phyloP scores from a whole-genome alignment of 2,888 invertebrate species.

The Drosophila buzzatii region DNA sequence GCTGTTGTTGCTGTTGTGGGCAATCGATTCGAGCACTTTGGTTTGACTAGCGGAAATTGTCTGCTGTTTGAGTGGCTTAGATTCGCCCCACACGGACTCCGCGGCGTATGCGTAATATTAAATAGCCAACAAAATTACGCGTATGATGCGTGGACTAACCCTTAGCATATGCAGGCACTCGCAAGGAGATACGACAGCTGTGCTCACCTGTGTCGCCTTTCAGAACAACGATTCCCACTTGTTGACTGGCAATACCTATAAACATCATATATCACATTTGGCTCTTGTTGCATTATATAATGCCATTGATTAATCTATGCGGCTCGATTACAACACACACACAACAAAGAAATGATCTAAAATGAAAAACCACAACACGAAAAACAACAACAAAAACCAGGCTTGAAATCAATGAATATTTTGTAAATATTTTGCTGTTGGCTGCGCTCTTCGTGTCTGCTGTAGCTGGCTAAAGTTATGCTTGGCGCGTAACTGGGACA shows the following conservation, averaged over 20 bases:
- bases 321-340: constrained; percentile 42
- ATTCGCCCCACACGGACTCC: constrained; percentile 28
- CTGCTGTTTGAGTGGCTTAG: constrained; percentile 35
- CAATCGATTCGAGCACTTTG: constrained; percentile 46
- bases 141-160: constrained; percentile 14
- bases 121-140: constrained; percentile 37
- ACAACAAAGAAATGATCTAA: constrained; percentile 56
- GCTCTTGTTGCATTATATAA: constrained; percentile 36
- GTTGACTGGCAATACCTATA: not conserved
- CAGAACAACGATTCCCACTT: not conserved
- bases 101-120: constrained; percentile 46
- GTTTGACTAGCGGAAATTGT: constrained; percentile 42
- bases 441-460: constrained; percentile 36
- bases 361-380: constrained; percentile 46
- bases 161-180: not conserved
- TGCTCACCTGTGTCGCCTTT: not conserved
- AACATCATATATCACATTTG: constrained; percentile 10
- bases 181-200: not conserved
- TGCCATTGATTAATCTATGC: constrained; percentile 50
- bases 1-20: constrained; percentile 22
- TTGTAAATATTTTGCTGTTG: constrained; percentile 48
- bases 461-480: constrained; percentile 70
- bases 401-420: constrained; percentile 72
- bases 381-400: constrained; percentile 18
- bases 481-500: constrained; percentile 79